These are phyloP conservation scores for Drosophila tanythrix DNA, from an alignment of 2,888 invertebrate genomes.

Conservation along the genomic window DNA sequence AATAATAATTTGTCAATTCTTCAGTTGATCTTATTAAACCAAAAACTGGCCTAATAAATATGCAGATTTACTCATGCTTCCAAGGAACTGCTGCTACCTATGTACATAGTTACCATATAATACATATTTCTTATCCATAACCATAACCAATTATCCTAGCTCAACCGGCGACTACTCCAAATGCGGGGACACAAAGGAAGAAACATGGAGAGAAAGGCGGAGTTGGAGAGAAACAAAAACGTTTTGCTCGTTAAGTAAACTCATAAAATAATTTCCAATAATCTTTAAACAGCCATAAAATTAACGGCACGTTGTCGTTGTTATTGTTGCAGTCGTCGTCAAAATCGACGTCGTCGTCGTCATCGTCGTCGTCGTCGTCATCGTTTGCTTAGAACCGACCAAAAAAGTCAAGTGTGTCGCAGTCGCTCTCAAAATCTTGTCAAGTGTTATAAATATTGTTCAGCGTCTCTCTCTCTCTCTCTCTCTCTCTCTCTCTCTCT, in stretches of 20 bases:
- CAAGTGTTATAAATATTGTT: conserved; percentile 79
- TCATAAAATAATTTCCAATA: conserved; percentile 79
- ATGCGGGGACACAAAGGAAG: neutral
- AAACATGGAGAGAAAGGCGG: neutral
- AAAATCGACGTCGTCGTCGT: conserved; percentile 17
- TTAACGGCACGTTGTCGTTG: conserved; percentile 74
- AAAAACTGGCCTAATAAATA: neutral
- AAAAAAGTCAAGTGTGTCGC: conserved; percentile 57
- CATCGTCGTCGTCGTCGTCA: conserved; percentile 8
- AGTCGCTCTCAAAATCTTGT: conserved; percentile 67
- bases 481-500: conserved; percentile 22
- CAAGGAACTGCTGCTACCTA: neutral
- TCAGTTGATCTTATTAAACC: neutral
- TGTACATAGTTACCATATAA: neutral
- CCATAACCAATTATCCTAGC: neutral
- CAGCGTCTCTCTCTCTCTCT: conserved; percentile 49
- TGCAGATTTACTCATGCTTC: neutral
- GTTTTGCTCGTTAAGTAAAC: conserved; percentile 70
- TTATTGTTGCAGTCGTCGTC: conserved; percentile 26
- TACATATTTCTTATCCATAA: neutral
- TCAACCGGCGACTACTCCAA: conserved; percentile 4
- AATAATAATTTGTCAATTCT: neutral
- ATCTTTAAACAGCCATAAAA: conserved; percentile 77
- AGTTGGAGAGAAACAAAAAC: conserved; percentile 36
- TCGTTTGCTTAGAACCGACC: conserved; percentile 13